Base-by-base conservation (phyloP, 2,797 vertebrate species). In the Danio choprae region DNA sequence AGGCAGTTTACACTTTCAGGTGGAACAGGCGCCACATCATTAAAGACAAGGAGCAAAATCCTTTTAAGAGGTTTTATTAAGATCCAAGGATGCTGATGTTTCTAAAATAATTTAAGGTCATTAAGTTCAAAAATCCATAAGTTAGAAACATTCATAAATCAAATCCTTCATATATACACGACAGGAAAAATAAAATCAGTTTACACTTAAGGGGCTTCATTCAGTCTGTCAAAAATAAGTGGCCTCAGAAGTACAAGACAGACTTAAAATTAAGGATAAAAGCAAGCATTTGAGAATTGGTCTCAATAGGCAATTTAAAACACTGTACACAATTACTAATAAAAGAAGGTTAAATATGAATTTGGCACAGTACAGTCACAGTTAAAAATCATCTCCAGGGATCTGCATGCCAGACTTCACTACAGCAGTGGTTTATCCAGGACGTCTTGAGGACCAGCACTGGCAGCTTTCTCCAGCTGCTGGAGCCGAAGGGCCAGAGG, bases 401-500 rank as follows among this genome's bases (percentile, higher is more conserved):
- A 51, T 55, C 40, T 15, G 7, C 44, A 38, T n/a, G 29, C 50
- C 51, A 11, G 58, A 7, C 1, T 1, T 40, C 6, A 20, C 69
- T 38, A 91, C 44, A 92, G 70, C 0, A 77, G 86, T 18, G 88
- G 69, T 81, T 87, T 87, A 78, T 89, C 88, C 86, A 89, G 89
- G 64, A 89, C 71, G 12, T 86, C 83, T 40, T 85, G 86, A 56
- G 84, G 40, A 18, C 18, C 80, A 15, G 70, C 41, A 2, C 50
- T 72, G 48, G 59, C 77, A 9, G 53, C 84, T 44, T 92, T 87
- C 76, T 94, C 93, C 82, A 94, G 87, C 77, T 92, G 91, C 89
- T 93, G 90, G 55, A 95, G 89, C 71, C 91, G 89, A 22, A 94
- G 87, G 16, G 93, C 93, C 79, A 95, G 83, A 0, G 94, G 94